phyloP scores from a whole-genome alignment of 53 echinoderm and acorn worm genomes.

The Henricia sp. region DNA sequence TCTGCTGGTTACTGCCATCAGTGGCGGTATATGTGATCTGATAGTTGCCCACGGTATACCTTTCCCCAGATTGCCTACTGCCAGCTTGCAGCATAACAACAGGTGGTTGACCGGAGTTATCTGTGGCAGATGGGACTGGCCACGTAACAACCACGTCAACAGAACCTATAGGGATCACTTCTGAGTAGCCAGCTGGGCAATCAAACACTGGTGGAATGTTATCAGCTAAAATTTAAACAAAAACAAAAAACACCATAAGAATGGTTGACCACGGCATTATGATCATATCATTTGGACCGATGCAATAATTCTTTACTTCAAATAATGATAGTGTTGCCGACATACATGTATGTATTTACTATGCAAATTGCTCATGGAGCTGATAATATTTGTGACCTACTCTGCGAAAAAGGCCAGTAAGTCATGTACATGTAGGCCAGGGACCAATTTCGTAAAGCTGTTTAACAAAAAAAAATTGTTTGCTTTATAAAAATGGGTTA shows the following conservation, averaged over 20 bases:
- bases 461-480: too few relatives aligned
- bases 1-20: not conserved
- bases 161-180: not conserved
- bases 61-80: not conserved
- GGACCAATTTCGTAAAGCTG: too few relatives aligned
- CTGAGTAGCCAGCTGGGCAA: not conserved
- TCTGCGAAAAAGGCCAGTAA: too few relatives aligned
- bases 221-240: conserved; percentile 33
- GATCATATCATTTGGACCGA: not conserved
- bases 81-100: not conserved
- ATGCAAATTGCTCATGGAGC: not conserved
- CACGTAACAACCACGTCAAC: not conserved
- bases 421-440: too few relatives aligned
- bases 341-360: too few relatives aligned
- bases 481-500: too few relatives aligned
- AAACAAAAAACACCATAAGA: not conserved
- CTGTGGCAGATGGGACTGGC: not conserved
- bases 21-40: conserved; percentile 18
- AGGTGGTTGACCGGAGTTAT: not conserved
- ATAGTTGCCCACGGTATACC: not conserved
- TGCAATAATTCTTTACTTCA: not conserved
- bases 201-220: conserved; percentile 26
- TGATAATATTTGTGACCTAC: not conserved
- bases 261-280: not conserved
- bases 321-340: too few relatives aligned